Evolutionary conservation across 2,113 vertebrate genomes (phyloP).

Genomic region (Alethe diademata): DNA sequence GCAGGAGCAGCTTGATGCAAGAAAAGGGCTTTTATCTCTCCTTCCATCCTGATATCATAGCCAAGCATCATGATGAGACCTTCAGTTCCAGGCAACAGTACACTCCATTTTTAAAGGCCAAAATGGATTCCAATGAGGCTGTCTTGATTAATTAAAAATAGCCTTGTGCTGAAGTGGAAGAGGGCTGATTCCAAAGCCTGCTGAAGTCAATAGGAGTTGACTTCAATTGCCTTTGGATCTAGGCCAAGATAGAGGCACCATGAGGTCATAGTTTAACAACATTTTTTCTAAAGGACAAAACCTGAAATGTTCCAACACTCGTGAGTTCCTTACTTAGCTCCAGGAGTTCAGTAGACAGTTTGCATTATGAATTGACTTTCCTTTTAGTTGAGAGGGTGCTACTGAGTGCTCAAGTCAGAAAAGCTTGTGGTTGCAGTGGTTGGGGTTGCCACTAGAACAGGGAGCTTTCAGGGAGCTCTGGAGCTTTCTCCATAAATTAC

Average conservation of each 20-base stretch:
- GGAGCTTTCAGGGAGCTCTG: background rate
- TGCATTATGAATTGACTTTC: background rate
- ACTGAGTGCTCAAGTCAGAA: background rate
- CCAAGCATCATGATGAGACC: constrained; percentile 25
- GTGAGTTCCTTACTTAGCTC: background rate
- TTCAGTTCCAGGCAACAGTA: constrained; percentile 35
- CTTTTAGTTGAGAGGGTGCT: background rate
- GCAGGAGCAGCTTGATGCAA: constrained; percentile 20
- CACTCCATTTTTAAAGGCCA: constrained; percentile 4
- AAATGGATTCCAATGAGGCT: background rate
- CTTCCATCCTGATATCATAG: constrained; percentile 37
- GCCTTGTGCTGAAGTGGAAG: constrained; percentile 33
- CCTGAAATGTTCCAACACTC: constrained; percentile 3
- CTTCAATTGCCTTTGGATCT: constrained; percentile 34
- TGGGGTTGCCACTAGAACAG: background rate
- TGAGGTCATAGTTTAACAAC: constrained; percentile 48
- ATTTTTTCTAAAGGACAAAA: constrained; percentile 3
- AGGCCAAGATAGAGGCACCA: background rate
- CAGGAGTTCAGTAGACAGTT: background rate
- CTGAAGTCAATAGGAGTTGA: constrained; percentile 21
- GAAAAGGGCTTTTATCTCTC: constrained; percentile 45
- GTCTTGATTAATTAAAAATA: constrained; percentile 39
- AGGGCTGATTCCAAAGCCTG: background rate
- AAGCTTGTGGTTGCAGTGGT: constrained; percentile 17
- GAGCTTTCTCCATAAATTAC: constrained; percentile 5